Conservation (phyloP, 2,113 vertebrate species). For the Symphodus melops region DNA sequence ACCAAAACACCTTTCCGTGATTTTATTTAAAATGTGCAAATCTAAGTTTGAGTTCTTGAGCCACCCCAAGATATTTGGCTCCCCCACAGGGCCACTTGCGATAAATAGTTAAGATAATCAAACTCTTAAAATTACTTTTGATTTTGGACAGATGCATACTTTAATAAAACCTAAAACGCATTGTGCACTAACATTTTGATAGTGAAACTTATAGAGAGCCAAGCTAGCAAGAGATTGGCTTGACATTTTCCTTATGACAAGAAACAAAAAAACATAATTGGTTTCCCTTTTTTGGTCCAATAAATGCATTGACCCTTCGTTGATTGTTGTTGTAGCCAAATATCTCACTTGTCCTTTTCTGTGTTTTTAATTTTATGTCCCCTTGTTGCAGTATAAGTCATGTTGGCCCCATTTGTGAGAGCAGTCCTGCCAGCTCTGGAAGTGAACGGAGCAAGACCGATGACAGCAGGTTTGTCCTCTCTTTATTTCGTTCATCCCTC, state of each 20-base stretch:
- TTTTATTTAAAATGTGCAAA: too few relatives aligned
- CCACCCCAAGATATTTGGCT: too few relatives aligned
- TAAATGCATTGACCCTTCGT: neutral
- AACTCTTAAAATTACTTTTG: too few relatives aligned
- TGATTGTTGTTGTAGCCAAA: neutral
- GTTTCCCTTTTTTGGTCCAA: neutral
- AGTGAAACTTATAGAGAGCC: too few relatives aligned
- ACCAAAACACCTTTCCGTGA: too few relatives aligned
- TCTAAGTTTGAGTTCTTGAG: too few relatives aligned
- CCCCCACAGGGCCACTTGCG: too few relatives aligned
- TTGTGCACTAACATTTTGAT: too few relatives aligned
- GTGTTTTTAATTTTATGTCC: conserved; percentile 7
- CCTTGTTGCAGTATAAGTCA: conserved; percentile 89
- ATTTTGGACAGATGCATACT: too few relatives aligned
- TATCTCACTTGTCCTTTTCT: neutral
- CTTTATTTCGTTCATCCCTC: neutral
- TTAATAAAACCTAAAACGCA: too few relatives aligned
- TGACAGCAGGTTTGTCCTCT: conserved; percentile 85
- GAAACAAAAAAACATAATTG: neutral
- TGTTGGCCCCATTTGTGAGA: conserved; percentile 94
- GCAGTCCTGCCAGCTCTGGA: conserved; percentile 88
- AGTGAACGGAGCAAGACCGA: conserved; percentile 88
- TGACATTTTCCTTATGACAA: neutral
- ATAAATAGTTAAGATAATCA: too few relatives aligned
- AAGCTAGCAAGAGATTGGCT: too few relatives aligned